Base-by-base conservation (phyloP, 2,113 vertebrate genomes). In the Corydoras sp. region DNA sequence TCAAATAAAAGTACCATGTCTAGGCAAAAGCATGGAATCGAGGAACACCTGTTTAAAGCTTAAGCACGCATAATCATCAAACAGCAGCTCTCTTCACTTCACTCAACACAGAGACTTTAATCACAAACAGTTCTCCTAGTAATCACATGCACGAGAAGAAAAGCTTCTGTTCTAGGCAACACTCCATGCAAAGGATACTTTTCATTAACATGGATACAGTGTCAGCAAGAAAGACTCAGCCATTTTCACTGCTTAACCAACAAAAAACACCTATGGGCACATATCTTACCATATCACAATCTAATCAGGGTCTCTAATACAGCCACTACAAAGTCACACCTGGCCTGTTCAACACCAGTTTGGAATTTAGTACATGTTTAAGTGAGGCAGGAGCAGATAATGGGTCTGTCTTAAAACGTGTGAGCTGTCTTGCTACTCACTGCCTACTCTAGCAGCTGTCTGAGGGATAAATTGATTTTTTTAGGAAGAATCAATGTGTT, bases 231-330 rank as follows among this genome's bases (percentile, higher is more conserved):
- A 43, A 32, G 18, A 56, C 55, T 72, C 12, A 11, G 62, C 30
- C 11, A 51, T 12, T 53, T 35, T 14, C 14, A 18, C n/a, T 58
- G 18, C 54, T 72, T 65, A 53, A 56, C n/a, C 48, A n/a, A 49
- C 15, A 18, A 48, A 30, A 62, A 72, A 58, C 35, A 43, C 61
- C 61, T 49, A 18, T 64, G 54, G 53, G 61, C 69, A 43, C 18
- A 30, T 3, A 72, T 50, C 30, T 82, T 83, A 75, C 70, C 67
- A 69, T 75, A 76, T 72, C 80, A 88, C 84, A 84, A 84, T 84
- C 85, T 86, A 83, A 89, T 86, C 83, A 85, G 81, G 83, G 76
- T 86, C 82, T 79, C 80, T 73, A 80, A 79, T 79, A 78, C 79
- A 73, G 73, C 72, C 43, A 71, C 78, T 72, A 66, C 81, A 79